Percentiles rank a stretch among this genome's conserved stretches.
Evolutionary conservation across 1,140 invertebrate species (phyloP).

Genomic region (Antheraea mylitta): DNA sequence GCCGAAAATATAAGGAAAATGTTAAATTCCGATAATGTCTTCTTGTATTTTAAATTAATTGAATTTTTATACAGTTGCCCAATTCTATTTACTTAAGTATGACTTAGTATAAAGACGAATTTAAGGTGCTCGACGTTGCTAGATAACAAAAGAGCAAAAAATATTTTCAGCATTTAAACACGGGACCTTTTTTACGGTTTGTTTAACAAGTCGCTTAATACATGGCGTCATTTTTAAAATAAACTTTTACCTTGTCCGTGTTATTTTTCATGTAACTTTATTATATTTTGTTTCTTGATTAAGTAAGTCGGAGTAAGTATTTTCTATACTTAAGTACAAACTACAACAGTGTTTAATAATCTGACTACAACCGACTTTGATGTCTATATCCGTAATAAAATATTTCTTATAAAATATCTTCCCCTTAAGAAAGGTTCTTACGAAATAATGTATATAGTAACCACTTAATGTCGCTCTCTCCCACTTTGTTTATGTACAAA

Average conservation of each 20-base stretch:
- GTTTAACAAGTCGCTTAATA: not conserved
- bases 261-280: not conserved
- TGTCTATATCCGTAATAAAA: not conserved
- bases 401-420: constrained; percentile 25
- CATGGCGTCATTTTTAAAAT: not conserved
- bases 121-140: not conserved
- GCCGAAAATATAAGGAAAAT: no score
- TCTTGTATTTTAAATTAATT: no score
- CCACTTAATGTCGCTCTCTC: constrained; percentile 44
- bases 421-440: constrained; percentile 45
- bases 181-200: not conserved
- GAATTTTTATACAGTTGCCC: not conserved
- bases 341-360: not conserved
- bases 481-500: constrained; percentile 39
- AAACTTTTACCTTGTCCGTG: constrained; percentile 3
- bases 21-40: no score
- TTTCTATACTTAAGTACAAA: not conserved
- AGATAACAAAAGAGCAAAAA: not conserved
- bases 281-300: not conserved
- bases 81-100: not conserved
- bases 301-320: not conserved
- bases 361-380: no score
- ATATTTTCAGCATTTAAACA: not conserved
- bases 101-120: not conserved
- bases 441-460: constrained; percentile 52